Base-by-base conservation (phyloP, 2,113 vertebrate genomes). In the Pongo abelii region DNA sequence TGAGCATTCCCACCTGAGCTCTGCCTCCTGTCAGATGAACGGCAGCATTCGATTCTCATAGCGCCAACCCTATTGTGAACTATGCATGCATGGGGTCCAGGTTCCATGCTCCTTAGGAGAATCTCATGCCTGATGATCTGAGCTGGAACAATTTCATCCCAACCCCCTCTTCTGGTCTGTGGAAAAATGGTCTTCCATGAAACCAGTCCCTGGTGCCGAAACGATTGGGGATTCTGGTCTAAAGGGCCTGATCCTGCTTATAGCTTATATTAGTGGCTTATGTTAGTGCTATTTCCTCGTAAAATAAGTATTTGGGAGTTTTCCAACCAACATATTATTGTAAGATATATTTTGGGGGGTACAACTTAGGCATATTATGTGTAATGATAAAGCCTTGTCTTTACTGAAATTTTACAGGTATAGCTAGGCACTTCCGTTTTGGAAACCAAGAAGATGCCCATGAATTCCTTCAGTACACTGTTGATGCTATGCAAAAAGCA, bases 361-460 rank as follows among this genome's bases (percentile, higher is more conserved):
- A 32, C 23, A 14, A 3, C 52, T 4, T 7, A n/a, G 22, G 30
- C 25, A 8, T 35, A 1, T 38, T 50, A 4, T 43, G 10, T 52
- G 43, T 92, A 75, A 91, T 77, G 78, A 69, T 80, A 61, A 95
- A 64, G 35, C 38, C 59, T 64, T 91, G 74, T 96, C 72, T 86
- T 98, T 93, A 17, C 88, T 87, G 92, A 22, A 22, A n/a, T 96
- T 98, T 97, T 50, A 59, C 95, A 99, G 99, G 99, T 93, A 99
- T 99, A 98, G 99, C 99, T 97, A 99, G 99, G 98, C 99, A 99
- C 98, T 99, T 99, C 96, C 99, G 99, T 94, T 99, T 99, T 97
- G 99, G 99, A 93, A 99, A 99, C 98, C 99, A 99, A 96, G 99
- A 99, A 98, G 99, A 99, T 91, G 99, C 99, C 6, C 99, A 99